Conservation (phyloP, 2,888 invertebrate genomes). For the Podotricha telesiphe region DNA sequence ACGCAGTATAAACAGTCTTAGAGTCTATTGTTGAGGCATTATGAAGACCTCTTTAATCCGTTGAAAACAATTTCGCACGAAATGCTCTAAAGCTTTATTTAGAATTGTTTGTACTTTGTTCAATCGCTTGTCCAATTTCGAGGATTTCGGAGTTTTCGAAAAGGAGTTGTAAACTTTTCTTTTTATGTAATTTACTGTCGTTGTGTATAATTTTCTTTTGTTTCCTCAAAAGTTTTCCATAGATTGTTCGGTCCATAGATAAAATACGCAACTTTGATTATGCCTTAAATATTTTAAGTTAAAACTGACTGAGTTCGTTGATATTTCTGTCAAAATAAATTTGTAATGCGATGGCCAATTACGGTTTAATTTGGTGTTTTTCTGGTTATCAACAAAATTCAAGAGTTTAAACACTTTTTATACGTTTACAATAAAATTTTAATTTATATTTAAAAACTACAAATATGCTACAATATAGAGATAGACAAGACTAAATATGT, state of each 20-base stretch:
- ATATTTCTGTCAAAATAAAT: neutral
- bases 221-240: conserved; percentile 14
- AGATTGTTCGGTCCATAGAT: conserved; percentile 9
- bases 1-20: conserved; percentile 62
- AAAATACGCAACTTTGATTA: conserved; percentile 14
- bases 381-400: too few relatives aligned
- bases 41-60: conserved; percentile 64
- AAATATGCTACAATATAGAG: too few relatives aligned
- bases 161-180: conserved; percentile 29
- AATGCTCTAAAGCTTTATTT: conserved; percentile 55
- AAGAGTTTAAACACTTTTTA: too few relatives aligned
- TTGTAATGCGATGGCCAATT: too few relatives aligned
- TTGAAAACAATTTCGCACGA: conserved; percentile 66
- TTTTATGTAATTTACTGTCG: conserved; percentile 25
- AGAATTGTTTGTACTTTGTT: conserved; percentile 53
- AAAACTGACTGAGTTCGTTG: neutral
- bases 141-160: conserved; percentile 31
- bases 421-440: too few relatives aligned
- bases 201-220: conserved; percentile 6
- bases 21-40: conserved; percentile 66
- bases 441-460: too few relatives aligned
- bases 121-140: conserved; percentile 50
- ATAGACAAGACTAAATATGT: too few relatives aligned
- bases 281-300: conserved; percentile 4
- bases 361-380: too few relatives aligned